Base-by-base conservation (phyloP, 2,888 invertebrate genomes). In the Meiosimyza platycephala region DNA sequence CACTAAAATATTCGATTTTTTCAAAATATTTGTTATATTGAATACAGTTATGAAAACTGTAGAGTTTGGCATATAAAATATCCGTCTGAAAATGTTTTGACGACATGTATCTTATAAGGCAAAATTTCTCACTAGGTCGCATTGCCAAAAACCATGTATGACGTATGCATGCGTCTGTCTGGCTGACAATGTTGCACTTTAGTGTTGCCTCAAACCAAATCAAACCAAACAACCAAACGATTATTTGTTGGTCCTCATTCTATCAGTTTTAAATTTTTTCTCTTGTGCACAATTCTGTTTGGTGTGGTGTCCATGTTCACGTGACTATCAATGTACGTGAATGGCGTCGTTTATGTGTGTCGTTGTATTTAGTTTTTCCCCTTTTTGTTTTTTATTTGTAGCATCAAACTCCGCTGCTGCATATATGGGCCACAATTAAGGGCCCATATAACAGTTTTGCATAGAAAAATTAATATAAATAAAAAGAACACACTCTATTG, bases 131-230 rank as follows among this genome's bases (percentile, higher is more conserved):
- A 40, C 9, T 9, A 40, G 40, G 40, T 2, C 9, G 9, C 2
- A 40, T 1, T n/a, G 66, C n/a, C n/a, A 18, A 28, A 40, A 6
- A 33, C 33, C 28, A 52, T 16, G 16, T 28, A 57, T 57, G 57
- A 57, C 57, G 57, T 57, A 57, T 57, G 57, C 57, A 22, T 28
- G 57, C 22, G 28, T 57, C 22, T 28, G 22, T 28, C 22, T 28
- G 22, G 57, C 28, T 15, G 15, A 57, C 57, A 28, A 13, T 57
- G 57, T 28, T 28, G 22, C 22, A 28, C 57, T 57, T 6, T 12
- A 28, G 22, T 57, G 57, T 22, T 28, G 57, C 57, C 57, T 57
- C 57, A 57, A 57, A 57, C 57, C 57, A 57, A 22, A 28, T 28
- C 22, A 28, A 57, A 15, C 57, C 22, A 28, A 28, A 28, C 22